A percentile compares a stretch with the other conserved stretches of the same genome.
Evolutionary conservation across 2,888 invertebrate species (phyloP).

Genomic region (Sinotaia quadrata): DNA sequence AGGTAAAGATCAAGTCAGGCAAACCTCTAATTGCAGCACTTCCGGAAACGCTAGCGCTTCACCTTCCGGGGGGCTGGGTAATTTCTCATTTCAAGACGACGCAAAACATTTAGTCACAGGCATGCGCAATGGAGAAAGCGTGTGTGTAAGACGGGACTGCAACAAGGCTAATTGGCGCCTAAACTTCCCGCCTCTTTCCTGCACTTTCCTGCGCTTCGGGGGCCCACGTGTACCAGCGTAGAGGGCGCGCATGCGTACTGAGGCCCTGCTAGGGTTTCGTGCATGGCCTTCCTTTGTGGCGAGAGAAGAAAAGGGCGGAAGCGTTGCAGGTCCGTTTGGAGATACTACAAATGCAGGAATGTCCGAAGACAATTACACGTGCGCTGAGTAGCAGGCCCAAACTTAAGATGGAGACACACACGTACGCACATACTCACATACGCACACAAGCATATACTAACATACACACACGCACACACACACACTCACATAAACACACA

Average conservation of each 20-base stretch:
- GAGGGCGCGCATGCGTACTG: background rate
- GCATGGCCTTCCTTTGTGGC: background rate
- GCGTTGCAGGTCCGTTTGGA: background rate
- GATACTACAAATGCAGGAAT: background rate
- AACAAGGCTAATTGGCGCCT: conserved; percentile 13
- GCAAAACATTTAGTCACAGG: conserved; percentile 10
- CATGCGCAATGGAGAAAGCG: background rate
- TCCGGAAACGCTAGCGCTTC: background rate
- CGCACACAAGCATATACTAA: background rate
- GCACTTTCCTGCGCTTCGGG: background rate
- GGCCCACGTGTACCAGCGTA: background rate
- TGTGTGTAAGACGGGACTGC: background rate
- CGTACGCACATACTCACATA: background rate
- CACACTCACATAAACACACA: no score
- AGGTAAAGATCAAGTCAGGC: no score
- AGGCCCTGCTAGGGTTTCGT: conserved; percentile 7
- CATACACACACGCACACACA: no score
- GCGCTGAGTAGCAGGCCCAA: background rate
- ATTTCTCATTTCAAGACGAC: background rate
- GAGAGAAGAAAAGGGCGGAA: background rate
- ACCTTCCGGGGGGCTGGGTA: background rate
- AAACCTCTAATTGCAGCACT: background rate
- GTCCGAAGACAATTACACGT: background rate
- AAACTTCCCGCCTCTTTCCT: background rate
- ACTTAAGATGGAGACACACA: no score